Conservation (phyloP, 2,113 vertebrate genomes). For the Triplophysa tibetana region DNA sequence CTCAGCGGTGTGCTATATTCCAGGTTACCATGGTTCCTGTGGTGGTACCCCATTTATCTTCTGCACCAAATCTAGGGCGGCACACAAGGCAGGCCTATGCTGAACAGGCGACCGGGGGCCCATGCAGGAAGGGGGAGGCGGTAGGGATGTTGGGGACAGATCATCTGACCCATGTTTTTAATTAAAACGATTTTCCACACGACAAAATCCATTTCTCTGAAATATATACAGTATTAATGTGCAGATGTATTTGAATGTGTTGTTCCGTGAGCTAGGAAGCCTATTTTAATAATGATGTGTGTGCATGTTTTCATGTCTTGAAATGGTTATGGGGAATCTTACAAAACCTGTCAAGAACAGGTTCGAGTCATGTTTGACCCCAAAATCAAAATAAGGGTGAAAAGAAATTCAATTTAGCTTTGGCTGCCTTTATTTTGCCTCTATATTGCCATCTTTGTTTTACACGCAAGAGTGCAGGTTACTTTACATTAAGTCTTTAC, state of each 20-base stretch:
- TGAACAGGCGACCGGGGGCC: slow-evolving; percentile 16
- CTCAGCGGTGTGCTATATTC: slow-evolving; percentile 47
- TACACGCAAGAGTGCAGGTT: too few species aligned
- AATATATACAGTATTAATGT: slow-evolving; percentile 9
- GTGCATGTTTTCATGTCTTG: background rate
- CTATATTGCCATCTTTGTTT: too few species aligned
- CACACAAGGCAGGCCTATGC: slow-evolving; percentile 44
- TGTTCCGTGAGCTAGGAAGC: slow-evolving; percentile 1
- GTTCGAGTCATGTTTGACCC: background rate
- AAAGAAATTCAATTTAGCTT: too few species aligned
- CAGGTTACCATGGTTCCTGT: slow-evolving; percentile 60
- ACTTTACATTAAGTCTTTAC: too few species aligned
- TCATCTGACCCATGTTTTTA: slow-evolving; percentile 34
- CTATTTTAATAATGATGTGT: background rate
- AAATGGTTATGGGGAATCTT: background rate
- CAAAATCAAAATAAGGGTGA: background rate
- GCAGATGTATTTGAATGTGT: slow-evolving; percentile 3
- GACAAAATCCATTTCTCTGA: background rate
- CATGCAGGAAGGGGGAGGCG: background rate
- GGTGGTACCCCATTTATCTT: slow-evolving; percentile 63
- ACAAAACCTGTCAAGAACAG: background rate
- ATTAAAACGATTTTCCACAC: slow-evolving; percentile 43
- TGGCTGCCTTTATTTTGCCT: too few species aligned
- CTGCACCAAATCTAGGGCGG: slow-evolving; percentile 56
- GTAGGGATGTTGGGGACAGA: background rate